Percentiles rank a stretch among this genome's conserved stretches.
Evolutionary conservation across 2,113 vertebrate genomes (phyloP).

Genomic region (Vicugna pacos): DNA sequence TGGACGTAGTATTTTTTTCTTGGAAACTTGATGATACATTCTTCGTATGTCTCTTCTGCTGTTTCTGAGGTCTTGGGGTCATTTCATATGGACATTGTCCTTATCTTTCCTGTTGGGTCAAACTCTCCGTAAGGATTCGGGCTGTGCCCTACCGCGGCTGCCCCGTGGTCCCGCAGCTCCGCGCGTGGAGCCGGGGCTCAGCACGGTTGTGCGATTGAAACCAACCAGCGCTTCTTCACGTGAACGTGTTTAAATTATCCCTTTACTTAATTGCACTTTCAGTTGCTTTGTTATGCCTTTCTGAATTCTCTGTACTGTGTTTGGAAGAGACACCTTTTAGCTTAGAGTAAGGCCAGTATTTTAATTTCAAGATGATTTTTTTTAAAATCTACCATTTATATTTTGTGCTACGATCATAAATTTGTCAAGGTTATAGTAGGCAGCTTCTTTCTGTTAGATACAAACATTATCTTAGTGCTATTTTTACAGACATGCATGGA

Average conservation of each 20-base stretch:
- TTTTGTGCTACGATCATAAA: background rate
- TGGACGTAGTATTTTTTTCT: background rate
- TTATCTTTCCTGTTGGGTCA: background rate
- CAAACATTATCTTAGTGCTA: background rate
- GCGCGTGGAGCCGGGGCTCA: background rate
- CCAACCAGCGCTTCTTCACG: background rate
- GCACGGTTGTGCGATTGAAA: background rate
- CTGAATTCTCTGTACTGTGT: background rate
- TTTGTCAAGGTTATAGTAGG: background rate
- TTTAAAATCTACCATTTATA: background rate
- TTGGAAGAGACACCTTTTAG: background rate
- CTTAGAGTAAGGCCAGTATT: background rate
- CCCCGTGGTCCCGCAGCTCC: background rate
- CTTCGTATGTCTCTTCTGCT: background rate
- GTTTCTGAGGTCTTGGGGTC: background rate
- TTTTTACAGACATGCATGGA: background rate
- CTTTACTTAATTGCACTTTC: background rate
- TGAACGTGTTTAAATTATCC: background rate
- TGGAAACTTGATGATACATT: background rate
- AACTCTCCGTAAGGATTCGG: background rate
- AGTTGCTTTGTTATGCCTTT: background rate
- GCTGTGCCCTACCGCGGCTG: background rate
- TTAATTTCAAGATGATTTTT: background rate
- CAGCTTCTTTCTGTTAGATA: background rate
- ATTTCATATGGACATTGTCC: background rate